A percentile compares a stretch with the other conserved stretches of the same genome.
phyloP scores from a whole-genome alignment of 2,113 vertebrate genomes.

The Rhagologus leucostigma region DNA sequence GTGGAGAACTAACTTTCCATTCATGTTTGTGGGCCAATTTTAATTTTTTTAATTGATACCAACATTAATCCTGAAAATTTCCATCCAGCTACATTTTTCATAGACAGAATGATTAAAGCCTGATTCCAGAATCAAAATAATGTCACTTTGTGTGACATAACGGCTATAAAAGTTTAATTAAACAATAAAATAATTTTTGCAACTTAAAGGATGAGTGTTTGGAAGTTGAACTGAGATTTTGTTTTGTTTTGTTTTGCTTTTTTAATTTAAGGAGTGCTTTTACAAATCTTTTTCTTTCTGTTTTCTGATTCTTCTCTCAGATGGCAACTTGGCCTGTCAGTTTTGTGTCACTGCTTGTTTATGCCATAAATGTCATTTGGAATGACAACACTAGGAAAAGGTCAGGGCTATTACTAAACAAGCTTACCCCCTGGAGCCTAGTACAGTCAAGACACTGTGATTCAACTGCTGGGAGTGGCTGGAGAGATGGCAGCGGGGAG shows the following conservation, averaged over 20 bases:
- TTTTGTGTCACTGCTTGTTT: constrained; percentile 67
- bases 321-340: constrained; percentile 62
- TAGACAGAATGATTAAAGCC: background rate
- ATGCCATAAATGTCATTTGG: constrained; percentile 69
- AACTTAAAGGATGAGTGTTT: background rate
- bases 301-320: constrained; percentile 19
- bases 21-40: background rate
- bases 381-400: constrained; percentile 68
- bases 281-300: background rate
- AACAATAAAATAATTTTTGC: background rate
- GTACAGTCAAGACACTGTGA: constrained; percentile 66
- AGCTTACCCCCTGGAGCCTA: constrained; percentile 60
- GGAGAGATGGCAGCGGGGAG: constrained; percentile 28
- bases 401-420: constrained; percentile 71
- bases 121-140: background rate
- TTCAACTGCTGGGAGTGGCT: constrained; percentile 57
- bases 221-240: background rate
- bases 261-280: background rate
- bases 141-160: background rate
- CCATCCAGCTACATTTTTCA: background rate
- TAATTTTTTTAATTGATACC: background rate
- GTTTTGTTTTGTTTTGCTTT: background rate
- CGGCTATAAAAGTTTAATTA: background rate
- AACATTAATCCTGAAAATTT: background rate
- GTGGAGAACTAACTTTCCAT: background rate